Conservation (phyloP, 2,113 vertebrate species). For the Brachyhypopomus gauderio region DNA sequence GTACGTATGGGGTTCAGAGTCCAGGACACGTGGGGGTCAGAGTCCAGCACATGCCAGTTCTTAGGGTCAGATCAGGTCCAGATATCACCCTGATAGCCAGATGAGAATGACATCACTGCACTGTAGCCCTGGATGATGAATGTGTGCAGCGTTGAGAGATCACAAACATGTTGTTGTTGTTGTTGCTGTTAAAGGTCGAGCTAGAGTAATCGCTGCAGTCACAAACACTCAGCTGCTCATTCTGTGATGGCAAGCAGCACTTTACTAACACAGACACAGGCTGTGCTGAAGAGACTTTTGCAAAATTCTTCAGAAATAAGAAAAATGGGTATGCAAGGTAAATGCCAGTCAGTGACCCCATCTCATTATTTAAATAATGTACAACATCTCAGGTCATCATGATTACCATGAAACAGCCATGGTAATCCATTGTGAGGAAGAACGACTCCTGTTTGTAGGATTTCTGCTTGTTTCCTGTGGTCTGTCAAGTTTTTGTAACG, state of each 20-base stretch:
- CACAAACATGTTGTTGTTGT: not conserved
- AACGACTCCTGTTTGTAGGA: no score
- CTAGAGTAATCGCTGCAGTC: not conserved
- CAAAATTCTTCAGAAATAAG: not conserved
- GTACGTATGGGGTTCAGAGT: no score
- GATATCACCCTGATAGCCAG: no score
- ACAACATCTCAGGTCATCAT: no score
- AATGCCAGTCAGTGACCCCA: not conserved
- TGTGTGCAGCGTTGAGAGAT: not conserved
- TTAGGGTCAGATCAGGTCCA: no score
- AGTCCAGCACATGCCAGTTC: no score
- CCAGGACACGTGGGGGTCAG: no score
- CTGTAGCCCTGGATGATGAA: not conserved
- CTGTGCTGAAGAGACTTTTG: not conserved
- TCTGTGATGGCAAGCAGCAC: not conserved
- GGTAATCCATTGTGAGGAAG: no score
- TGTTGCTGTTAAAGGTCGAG: not conserved
- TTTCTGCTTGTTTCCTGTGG: no score
- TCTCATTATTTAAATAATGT: not conserved
- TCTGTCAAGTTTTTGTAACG: constrained; percentile 17
- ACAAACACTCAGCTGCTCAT: not conserved
- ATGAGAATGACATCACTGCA: no score
- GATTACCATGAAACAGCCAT: no score
- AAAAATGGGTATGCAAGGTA: not conserved
- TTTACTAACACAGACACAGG: not conserved